These are phyloP conservation scores for Erebia aethiops DNA, from an alignment of 2,888 invertebrate species.

Conservation along the genomic window DNA sequence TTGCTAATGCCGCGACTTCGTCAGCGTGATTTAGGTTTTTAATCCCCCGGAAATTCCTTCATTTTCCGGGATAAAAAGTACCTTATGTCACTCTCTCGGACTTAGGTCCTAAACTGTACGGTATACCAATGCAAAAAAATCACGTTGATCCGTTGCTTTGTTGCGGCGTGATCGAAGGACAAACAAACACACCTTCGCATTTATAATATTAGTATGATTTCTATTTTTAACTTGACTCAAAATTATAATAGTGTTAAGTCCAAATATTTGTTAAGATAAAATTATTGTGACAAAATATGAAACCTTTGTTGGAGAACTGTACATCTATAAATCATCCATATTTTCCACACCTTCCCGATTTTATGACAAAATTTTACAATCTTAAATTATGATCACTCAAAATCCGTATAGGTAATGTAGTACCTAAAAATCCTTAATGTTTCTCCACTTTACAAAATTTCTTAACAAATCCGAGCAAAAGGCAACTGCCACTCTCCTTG, in stretches of 20 bases:
- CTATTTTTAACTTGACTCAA: background rate
- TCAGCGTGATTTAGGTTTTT: too few relatives aligned
- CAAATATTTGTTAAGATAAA: background rate
- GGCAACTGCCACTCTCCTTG: slow-evolving; percentile 59
- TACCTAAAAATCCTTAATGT: slow-evolving; percentile 2
- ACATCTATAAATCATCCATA: background rate
- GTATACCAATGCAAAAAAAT: too few relatives aligned
- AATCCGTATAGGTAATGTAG: background rate
- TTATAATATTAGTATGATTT: too few relatives aligned
- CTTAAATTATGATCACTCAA: background rate
- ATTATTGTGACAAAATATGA: background rate
- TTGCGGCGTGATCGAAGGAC: too few relatives aligned
- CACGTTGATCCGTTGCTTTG: too few relatives aligned
- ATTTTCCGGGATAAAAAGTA: too few relatives aligned
- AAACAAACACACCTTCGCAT: too few relatives aligned
- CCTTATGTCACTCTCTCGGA: too few relatives aligned
- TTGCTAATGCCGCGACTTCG: background rate
- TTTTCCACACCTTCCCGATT: background rate
- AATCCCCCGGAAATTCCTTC: too few relatives aligned
- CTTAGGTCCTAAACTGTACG: too few relatives aligned
- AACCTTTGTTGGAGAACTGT: background rate
- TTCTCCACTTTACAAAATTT: slow-evolving; percentile 18
- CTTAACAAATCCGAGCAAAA: slow-evolving; percentile 35
- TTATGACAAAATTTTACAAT: background rate
- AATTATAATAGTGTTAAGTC: background rate